Conservation (phyloP, 2,113 vertebrate species). For the Mormyrus lacerda region DNA sequence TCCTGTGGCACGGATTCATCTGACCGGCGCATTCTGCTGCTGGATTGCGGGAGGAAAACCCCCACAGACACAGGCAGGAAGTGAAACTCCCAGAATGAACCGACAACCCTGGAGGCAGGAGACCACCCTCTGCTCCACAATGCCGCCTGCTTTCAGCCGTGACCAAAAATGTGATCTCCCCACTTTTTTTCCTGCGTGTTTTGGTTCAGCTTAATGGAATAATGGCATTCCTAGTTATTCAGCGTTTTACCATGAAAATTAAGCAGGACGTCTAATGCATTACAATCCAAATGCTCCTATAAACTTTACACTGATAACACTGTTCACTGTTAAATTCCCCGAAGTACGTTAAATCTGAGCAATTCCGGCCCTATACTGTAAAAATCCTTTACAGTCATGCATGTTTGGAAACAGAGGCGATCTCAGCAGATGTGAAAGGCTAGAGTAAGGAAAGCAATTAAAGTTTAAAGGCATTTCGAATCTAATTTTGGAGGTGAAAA, state of each 20-base stretch:
- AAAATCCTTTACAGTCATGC: neutral
- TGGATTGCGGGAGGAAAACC: neutral
- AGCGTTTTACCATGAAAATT: neutral
- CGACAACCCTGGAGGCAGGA: neutral
- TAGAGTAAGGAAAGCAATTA: neutral
- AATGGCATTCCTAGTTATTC: neutral
- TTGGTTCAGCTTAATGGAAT: neutral
- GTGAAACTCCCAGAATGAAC: neutral
- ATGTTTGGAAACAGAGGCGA: neutral
- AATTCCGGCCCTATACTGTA: neutral
- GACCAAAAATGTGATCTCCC: neutral
- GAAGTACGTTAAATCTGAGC: neutral
- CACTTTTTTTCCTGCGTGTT: neutral
- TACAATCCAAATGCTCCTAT: neutral
- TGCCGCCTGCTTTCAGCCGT: neutral
- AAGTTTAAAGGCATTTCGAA: conserved; percentile 4
- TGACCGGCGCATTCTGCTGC: neutral
- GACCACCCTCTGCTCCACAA: neutral
- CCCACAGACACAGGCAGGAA: neutral
- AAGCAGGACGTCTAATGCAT: neutral
- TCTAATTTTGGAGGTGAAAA: conserved; percentile 9
- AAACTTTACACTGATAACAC: neutral
- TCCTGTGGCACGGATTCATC: neutral
- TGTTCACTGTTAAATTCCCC: neutral
- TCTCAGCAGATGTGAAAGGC: neutral